Conservation (phyloP, 2,888 invertebrate species). For the Leptarthrus brevirostris region DNA sequence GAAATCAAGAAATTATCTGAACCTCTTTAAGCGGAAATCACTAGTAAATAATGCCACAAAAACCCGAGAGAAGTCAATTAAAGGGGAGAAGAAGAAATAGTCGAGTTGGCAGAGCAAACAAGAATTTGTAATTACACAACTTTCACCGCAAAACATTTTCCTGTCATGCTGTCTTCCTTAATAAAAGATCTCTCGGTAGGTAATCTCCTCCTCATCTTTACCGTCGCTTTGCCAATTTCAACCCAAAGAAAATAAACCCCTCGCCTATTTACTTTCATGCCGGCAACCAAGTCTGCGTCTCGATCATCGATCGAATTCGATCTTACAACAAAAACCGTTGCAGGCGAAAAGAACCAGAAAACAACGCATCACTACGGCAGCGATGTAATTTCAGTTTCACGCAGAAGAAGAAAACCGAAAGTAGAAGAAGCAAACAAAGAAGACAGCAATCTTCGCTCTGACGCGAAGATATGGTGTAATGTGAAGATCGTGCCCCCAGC, state of each 20-base stretch:
- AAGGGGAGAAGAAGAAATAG: neutral
- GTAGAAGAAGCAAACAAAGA: neutral
- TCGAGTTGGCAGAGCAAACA: neutral
- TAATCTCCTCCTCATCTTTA: conserved; percentile 5
- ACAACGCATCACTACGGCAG: neutral
- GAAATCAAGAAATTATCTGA: conserved; percentile 21
- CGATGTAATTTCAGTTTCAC: neutral
- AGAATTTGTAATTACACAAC: conserved; percentile 34
- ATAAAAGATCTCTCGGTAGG: conserved; percentile 19
- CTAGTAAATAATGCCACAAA: neutral
- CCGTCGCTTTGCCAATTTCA: neutral
- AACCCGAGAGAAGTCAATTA: neutral
- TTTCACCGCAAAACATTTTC: conserved; percentile 43
- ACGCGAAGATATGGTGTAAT: neutral
- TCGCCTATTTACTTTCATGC: no score
- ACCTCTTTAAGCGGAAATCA: conserved; percentile 35
- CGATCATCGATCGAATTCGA: no score
- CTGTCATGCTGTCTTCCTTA: conserved; percentile 19
- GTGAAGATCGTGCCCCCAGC: conserved; percentile 27
- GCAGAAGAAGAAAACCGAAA: neutral
- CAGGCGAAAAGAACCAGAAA: conserved; percentile 22
- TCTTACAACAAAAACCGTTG: conserved; percentile 34
- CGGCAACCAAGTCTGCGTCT: no score
- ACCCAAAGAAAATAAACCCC: neutral
- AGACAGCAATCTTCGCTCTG: conserved; percentile 11